A percentile compares a stretch with the other conserved stretches of the same genome.
Evolutionary conservation across 2,888 invertebrate species (phyloP).

Genomic region (Macrosiphum euphorbiae): DNA sequence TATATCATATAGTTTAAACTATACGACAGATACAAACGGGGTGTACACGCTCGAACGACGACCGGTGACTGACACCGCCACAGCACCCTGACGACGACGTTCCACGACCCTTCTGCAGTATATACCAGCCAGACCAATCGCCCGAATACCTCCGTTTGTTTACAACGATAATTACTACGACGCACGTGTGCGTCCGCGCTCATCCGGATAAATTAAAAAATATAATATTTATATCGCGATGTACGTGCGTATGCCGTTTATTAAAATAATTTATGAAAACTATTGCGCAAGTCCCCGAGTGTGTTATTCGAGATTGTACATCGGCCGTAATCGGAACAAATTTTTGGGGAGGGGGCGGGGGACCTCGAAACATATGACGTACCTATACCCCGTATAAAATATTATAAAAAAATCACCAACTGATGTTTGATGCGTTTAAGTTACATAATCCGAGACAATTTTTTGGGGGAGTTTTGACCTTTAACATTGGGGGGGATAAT

Average conservation of each 20-base stretch:
- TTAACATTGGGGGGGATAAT: neutral
- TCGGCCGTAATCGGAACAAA: neutral
- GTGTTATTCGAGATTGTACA: neutral
- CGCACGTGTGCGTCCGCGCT: neutral
- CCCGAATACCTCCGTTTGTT: slow-evolving; percentile 18
- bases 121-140: neutral
- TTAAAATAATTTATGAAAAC: slow-evolving; percentile 22
- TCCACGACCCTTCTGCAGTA: neutral
- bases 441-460: neutral
- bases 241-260: neutral
- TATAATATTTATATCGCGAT: neutral
- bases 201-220: slow-evolving; percentile 32
- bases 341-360: neutral
- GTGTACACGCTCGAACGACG: slow-evolving; percentile 3
- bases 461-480: neutral
- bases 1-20: neutral
- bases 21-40: neutral
- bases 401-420: neutral
- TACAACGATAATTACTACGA: slow-evolving; percentile 37
- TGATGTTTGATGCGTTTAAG: neutral
- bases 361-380: neutral
- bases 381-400: neutral
- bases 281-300: neutral
- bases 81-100: neutral
- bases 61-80: slow-evolving; percentile 27